phyloP scores from a whole-genome alignment of 1,140 invertebrate genomes.

The Drosophila willistoni region DNA sequence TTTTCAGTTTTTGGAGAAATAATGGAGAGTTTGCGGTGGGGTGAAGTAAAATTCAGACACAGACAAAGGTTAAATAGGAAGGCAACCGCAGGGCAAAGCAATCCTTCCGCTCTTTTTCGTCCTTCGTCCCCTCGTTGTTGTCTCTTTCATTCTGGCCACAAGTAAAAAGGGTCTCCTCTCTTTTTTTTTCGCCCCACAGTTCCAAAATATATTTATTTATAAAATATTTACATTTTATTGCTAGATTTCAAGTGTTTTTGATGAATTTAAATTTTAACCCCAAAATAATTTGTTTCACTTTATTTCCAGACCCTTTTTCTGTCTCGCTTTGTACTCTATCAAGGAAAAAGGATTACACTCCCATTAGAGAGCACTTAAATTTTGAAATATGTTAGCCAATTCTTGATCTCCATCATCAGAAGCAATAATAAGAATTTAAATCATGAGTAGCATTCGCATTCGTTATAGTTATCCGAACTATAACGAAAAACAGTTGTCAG shows the following conservation, averaged over 20 bases:
- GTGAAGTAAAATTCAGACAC: background rate
- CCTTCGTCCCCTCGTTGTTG: background rate
- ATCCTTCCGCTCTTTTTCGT: background rate
- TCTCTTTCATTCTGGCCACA: background rate
- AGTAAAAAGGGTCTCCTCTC: slow-evolving; percentile 32
- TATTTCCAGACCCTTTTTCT: background rate
- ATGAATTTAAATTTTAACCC: slow-evolving; percentile 63
- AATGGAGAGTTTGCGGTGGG: background rate
- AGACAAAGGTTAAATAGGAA: slow-evolving; percentile 42
- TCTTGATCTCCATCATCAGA: background rate
- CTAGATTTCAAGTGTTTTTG: slow-evolving; percentile 58
- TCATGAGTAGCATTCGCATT: too few species aligned
- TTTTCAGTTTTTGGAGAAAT: too few species aligned
- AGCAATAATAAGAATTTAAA: too few species aligned
- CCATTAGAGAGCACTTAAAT: background rate
- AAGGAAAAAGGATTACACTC: background rate
- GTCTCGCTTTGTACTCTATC: background rate
- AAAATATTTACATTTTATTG: slow-evolving; percentile 74
- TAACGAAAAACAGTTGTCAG: background rate
- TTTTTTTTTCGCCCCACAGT: slow-evolving; percentile 9
- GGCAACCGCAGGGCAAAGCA: slow-evolving; percentile 39
- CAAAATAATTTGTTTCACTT: slow-evolving; percentile 60
- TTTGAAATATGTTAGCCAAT: background rate
- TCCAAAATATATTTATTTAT: slow-evolving; percentile 39
- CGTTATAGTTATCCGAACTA: too few species aligned